These are phyloP conservation scores for Tubulanus polymorphus DNA, from an alignment of 2,888 invertebrate genomes.

Conservation along the genomic window DNA sequence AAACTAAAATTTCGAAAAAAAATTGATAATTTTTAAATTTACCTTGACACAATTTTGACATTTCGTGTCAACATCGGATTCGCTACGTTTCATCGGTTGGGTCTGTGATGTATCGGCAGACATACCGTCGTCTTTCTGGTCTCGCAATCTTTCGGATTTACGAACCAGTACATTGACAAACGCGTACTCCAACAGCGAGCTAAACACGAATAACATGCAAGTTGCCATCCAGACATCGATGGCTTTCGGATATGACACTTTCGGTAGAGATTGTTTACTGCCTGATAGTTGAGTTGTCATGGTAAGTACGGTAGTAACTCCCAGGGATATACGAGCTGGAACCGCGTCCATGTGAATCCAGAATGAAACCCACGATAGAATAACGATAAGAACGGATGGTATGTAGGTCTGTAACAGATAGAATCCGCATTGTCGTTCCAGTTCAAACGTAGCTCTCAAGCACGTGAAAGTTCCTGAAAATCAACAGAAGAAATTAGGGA, in stretches of 20 bases:
- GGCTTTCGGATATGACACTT: conserved; percentile 25
- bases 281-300: conserved; percentile 20
- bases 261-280: conserved; percentile 13
- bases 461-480: conserved; percentile 23
- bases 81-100: too few relatives aligned
- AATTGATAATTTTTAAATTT: too few relatives aligned
- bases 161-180: conserved; percentile 19
- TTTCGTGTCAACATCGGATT: too few relatives aligned
- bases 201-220: conserved; percentile 24
- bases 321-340: conserved; percentile 25
- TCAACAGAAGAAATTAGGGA: too few relatives aligned
- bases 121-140: too few relatives aligned
- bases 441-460: conserved; percentile 19
- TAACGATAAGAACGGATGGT: conserved; percentile 25
- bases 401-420: conserved; percentile 25
- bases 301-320: conserved; percentile 21
- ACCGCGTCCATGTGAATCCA: conserved; percentile 28
- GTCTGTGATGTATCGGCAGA: too few relatives aligned
- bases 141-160: too few relatives aligned
- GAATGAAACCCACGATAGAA: conserved; percentile 28
- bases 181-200: conserved; percentile 22
- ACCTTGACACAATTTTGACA: too few relatives aligned
- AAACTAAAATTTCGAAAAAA: too few relatives aligned
- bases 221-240: conserved; percentile 24
- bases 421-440: conserved; percentile 21